Evolutionary conservation across 2,888 invertebrate species (phyloP).

Genomic region (Dromius quadrimaculatus): DNA sequence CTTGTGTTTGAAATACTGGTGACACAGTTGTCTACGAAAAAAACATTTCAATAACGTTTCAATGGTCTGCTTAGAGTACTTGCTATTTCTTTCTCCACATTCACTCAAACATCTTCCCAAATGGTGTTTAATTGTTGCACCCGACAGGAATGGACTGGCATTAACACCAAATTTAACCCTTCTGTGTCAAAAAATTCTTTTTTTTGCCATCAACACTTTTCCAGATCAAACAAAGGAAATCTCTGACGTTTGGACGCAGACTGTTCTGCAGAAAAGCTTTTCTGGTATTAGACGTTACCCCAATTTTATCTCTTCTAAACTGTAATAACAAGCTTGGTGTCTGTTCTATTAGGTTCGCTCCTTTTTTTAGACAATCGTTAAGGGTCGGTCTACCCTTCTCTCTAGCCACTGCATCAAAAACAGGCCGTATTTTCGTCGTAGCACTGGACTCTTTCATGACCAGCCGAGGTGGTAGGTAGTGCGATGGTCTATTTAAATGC

Average conservation of each 20-base stretch:
- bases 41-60: not conserved
- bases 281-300: slow-evolving; percentile 56
- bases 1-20: not conserved
- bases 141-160: too few relatives aligned
- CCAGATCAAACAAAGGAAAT: too few relatives aligned
- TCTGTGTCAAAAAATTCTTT: too few relatives aligned
- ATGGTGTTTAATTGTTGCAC: too few relatives aligned
- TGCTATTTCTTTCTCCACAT: slow-evolving; percentile 42
- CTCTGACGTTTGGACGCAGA: too few relatives aligned
- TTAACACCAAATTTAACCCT: too few relatives aligned
- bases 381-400: slow-evolving; percentile 55
- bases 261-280: slow-evolving; percentile 59
- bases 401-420: slow-evolving; percentile 58
- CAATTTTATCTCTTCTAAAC: slow-evolving; percentile 53
- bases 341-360: slow-evolving; percentile 58
- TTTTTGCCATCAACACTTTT: too few relatives aligned
- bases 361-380: slow-evolving; percentile 58
- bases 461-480: slow-evolving; percentile 57
- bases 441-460: slow-evolving; percentile 55
- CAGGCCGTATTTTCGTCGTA: slow-evolving; percentile 58
- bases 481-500: slow-evolving; percentile 18
- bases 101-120: slow-evolving; percentile 37
- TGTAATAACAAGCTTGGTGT: slow-evolving; percentile 53
- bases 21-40: slow-evolving; percentile 10
- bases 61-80: slow-evolving; percentile 55